A percentile compares a stretch with the other conserved stretches of the same genome.
Conservation (phyloP, 2,797 vertebrate genomes). For the Sebastes nivosus region DNA sequence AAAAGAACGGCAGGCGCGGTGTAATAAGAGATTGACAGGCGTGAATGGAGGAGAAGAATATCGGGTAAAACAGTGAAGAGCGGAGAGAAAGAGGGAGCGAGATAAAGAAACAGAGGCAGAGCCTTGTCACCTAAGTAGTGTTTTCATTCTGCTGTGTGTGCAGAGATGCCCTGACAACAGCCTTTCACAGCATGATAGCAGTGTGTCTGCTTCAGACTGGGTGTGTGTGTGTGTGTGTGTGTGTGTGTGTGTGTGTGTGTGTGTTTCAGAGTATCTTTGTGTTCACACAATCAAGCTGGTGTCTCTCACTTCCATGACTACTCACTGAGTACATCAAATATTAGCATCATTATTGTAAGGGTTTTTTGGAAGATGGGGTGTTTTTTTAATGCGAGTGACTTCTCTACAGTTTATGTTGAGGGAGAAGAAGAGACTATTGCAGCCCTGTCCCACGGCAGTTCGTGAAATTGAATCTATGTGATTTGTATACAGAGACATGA, state of each 20-base stretch:
- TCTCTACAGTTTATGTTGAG: background rate
- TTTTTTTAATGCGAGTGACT: background rate
- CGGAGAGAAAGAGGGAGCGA: background rate
- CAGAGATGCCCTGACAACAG: conserved; percentile 47
- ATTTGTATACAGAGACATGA: too few relatives aligned
- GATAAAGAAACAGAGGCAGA: conserved; percentile 28
- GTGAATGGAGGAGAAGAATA: conserved; percentile 28
- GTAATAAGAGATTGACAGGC: conserved; percentile 58
- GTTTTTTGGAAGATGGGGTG: background rate
- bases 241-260: background rate
- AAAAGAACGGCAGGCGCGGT: conserved; percentile 46
- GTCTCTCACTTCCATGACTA: background rate
- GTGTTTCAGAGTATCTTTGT: background rate
- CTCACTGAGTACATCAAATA: conserved; percentile 5
- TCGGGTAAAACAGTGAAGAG: conserved; percentile 24
- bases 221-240: too few relatives aligned
- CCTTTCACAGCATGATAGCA: conserved; percentile 47
- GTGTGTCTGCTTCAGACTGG: conserved; percentile 22
- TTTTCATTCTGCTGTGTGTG: conserved; percentile 53
- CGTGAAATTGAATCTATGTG: too few relatives aligned
- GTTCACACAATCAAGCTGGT: background rate
- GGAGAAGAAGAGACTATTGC: background rate
- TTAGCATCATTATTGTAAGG: conserved; percentile 9
- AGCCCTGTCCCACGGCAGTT: too few relatives aligned
- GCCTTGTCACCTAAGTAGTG: conserved; percentile 52